Evolutionary conservation across 2,888 invertebrate species (phyloP), one percentile per base, ranked within the genome.

Genomic region (Esperia sulphurella): DNA sequence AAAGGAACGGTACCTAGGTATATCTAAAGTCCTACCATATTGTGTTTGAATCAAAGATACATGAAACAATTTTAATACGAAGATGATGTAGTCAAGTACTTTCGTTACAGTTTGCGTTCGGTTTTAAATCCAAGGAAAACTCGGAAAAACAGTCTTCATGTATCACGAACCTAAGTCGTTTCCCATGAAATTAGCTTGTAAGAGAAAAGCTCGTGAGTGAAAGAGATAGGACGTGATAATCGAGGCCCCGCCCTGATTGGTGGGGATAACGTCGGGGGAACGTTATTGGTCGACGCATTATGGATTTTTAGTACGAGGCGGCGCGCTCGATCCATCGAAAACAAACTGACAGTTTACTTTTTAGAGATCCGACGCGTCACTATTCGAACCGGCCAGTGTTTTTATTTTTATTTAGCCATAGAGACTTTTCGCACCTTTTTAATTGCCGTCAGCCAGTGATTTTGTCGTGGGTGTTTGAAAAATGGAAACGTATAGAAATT

Each of bases 221-320:
- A 74, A 78, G 83, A 75, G 87, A 87, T 65, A 70, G 68, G 21
- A 21, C 58, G 53, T 62, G 61, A 79, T 77, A 58, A 75, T 63
- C 58, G 57, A 60, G 55, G 75, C 83, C 75, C 76, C 86, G 86
- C 87, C 86, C 79, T 74, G 61, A 73, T 71, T 71, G 78, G 84
- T 71, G 83, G 85, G 87, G 83, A 72, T 72, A 63, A 64, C 65
- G 68, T 67, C 67, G 58, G 62, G 57, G 68, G 61, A 53, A 55
- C 75, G 79, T 83, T 78, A 88, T 87, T 86, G 88, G 88, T 61
- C 62, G 71, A 59, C 63, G 68, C 71, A 78, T 86, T 88, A 86
- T 86, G 72, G 87, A 87, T 86, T 88, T 86, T 86, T 82, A 79
- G 77, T 76, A 61, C 57, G 61, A 77, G 73, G 73, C 74, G 74